Percentiles rank a stretch among this genome's conserved stretches.
Evolutionary conservation across 2,113 vertebrate species (phyloP).

Genomic region (Conger conger): DNA sequence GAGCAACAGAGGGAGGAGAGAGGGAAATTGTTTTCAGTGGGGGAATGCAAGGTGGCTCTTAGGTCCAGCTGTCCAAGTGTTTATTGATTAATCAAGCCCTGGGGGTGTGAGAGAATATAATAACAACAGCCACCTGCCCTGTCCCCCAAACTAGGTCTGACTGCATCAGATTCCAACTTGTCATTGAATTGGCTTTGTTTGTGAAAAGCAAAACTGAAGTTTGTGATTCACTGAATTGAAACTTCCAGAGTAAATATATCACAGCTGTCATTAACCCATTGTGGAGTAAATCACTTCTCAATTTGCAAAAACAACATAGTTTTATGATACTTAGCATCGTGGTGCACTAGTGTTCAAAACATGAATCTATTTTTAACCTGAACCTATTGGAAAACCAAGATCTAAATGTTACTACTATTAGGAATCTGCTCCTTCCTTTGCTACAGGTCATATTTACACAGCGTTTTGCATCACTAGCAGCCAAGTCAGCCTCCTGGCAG

Average conservation of each 20-base stretch:
- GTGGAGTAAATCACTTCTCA: background rate
- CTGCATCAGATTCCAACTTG: constrained; percentile 23
- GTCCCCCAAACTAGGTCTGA: background rate
- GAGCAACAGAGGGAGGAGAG: constrained; percentile 29
- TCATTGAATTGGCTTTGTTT: constrained; percentile 2
- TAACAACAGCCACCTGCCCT: constrained; percentile 50
- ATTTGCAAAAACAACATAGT: background rate
- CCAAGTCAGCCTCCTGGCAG: too few relatives aligned
- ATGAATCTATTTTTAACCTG: background rate
- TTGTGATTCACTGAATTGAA: background rate
- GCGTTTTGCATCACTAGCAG: too few relatives aligned
- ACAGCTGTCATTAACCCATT: background rate
- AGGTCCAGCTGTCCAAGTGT: constrained; percentile 62
- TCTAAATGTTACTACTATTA: too few relatives aligned
- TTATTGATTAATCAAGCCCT: constrained; percentile 63
- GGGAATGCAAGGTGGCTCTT: constrained; percentile 58
- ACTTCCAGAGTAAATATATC: background rate
- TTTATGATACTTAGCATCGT: background rate
- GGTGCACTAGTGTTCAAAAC: too few relatives aligned
- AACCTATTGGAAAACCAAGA: background rate
- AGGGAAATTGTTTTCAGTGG: constrained; percentile 49
- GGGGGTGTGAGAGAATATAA: constrained; percentile 39
- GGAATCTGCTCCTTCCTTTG: too few relatives aligned
- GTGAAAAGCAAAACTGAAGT: background rate
- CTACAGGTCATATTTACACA: too few relatives aligned